Percentiles rank a stretch among this genome's conserved stretches.
These are phyloP conservation scores for Cydia strobilella DNA, from an alignment of 1,140 invertebrate genomes.

Conservation along the genomic window DNA sequence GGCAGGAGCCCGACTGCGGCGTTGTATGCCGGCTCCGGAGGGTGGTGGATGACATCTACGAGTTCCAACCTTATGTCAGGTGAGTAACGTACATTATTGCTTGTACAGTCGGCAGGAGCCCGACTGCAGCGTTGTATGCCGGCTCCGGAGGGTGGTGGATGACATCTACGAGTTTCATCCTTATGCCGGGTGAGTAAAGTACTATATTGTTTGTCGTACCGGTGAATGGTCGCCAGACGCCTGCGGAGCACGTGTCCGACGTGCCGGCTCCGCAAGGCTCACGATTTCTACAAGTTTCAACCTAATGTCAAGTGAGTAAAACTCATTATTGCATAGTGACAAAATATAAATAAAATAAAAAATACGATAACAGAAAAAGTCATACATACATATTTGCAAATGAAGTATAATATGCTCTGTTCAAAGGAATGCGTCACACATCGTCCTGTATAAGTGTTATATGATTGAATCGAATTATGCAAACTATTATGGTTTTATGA, in stretches of 20 bases:
- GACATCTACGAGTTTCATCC: slow-evolving; percentile 72
- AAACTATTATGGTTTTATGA: slow-evolving; percentile 33
- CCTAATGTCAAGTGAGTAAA: slow-evolving; percentile 27
- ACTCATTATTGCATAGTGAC: background rate
- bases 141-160: slow-evolving; percentile 62
- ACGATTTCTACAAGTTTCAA: slow-evolving; percentile 58
- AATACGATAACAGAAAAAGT: background rate
- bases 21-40: slow-evolving; percentile 53
- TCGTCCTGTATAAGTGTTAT: background rate
- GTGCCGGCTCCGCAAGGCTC: slow-evolving; percentile 63
- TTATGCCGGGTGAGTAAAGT: background rate
- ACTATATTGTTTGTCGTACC: too few relatives aligned
- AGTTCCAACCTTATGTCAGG: slow-evolving; percentile 71
- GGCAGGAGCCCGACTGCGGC: slow-evolving; percentile 56
- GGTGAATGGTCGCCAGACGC: too few relatives aligned
- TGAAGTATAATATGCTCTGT: background rate
- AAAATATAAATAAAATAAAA: background rate
- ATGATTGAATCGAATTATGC: background rate
- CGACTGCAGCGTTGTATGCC: slow-evolving; percentile 54
- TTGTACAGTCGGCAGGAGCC: background rate
- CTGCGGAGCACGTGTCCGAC: slow-evolving; percentile 57
- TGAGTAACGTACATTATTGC: slow-evolving; percentile 37
- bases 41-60: slow-evolving; percentile 69
- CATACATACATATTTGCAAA: background rate
- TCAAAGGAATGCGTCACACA: slow-evolving; percentile 5